Base-by-base conservation (phyloP, 1,140 invertebrate genomes). In the Drosophila nebulosa region DNA sequence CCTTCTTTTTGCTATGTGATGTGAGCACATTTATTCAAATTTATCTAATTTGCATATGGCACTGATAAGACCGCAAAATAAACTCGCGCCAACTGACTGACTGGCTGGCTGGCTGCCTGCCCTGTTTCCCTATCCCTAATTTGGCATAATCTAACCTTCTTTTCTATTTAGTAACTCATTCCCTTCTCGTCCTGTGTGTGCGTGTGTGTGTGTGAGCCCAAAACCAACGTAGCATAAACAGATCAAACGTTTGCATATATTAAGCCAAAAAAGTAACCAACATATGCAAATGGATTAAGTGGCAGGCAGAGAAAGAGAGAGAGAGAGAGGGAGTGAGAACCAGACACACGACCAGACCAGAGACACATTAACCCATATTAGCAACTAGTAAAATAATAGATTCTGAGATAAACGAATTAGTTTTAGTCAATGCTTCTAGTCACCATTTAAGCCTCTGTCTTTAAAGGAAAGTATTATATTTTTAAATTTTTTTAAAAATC, bases 191-290 rank as follows among this genome's bases (percentile, higher is more conserved):
- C 35, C 1, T 32, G 7, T 32, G 30, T 32, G 9, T 32, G 10
- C 12, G 30, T 30, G 4, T 32, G 30, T 32, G 30, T 4, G 53
- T 51, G 61, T 53, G 42, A 65, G 50, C 21, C 55, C 77, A 85
- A 69, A 46, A 46, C 39, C 39, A 46, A 46, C 73, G 80, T 85
- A 77, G 73, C 77, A 79, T 85, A 71, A 85, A 79, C 74, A 85
- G 80, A 85, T 85, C 80, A 85, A 85, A 85, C 73, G 72, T 74
- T 67, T 18, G 72, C 75, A 75, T 76, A 84, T 84, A 75, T 80
- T 84, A 74, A 24, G 60, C 39, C 21, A 35, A 27, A 50, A 59
- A 53, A 42, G 51, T 18, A 21, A 30, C 21, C 53, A 59, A 64
- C n/a, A 60, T 36, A 42, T 69, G 51, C 65, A 70, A 63, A 62